Evolutionary conservation across 2,113 vertebrate genomes (phyloP).

Genomic region (Leucopternis melanops): DNA sequence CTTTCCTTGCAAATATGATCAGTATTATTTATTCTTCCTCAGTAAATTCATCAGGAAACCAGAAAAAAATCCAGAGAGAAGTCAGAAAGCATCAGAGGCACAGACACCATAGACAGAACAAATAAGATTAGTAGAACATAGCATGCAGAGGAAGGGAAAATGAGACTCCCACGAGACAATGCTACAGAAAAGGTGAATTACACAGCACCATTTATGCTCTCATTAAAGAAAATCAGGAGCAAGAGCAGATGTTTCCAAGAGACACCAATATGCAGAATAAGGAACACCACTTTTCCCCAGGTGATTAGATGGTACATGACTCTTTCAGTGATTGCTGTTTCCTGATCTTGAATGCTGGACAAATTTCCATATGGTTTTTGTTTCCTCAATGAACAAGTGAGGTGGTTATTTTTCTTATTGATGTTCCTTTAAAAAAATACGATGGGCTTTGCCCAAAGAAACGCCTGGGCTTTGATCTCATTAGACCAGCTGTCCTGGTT

Average conservation of each 20-base stretch:
- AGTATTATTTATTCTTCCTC: neutral
- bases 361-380: neutral
- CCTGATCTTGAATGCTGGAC: neutral
- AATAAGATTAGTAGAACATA: neutral
- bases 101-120: neutral
- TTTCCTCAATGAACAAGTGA: neutral
- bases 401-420: neutral
- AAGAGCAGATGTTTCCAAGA: slow-evolving; percentile 6
- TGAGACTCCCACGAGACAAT: neutral
- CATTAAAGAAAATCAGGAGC: neutral
- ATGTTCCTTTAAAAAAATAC: neutral
- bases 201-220: neutral
- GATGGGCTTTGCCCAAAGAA: neutral
- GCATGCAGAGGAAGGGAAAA: neutral
- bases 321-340: neutral
- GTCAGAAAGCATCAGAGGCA: neutral
- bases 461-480: neutral
- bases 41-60: neutral
- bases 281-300: neutral
- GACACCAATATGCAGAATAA: neutral
- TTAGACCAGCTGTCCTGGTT: neutral
- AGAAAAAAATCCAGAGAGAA: neutral
- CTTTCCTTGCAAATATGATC: neutral
- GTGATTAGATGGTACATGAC: neutral
- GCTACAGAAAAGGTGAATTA: neutral